phyloP scores from a whole-genome alignment of 2,113 vertebrate genomes.

The Rhizomys pruinosus region DNA sequence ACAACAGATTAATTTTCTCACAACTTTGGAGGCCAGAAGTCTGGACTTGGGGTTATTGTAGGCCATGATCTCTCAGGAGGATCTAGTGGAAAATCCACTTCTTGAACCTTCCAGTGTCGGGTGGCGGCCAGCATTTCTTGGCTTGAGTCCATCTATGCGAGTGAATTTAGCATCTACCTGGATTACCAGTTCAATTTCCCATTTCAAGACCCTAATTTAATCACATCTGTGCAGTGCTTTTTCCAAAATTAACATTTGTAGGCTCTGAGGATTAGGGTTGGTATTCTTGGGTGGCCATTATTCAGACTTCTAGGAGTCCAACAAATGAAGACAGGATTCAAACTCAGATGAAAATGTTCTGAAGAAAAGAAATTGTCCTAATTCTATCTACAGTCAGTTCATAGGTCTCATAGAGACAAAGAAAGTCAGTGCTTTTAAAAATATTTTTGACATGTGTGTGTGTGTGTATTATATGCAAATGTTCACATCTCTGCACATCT shows the following conservation, averaged over 20 bases:
- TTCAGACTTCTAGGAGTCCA: background rate
- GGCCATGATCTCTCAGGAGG: background rate
- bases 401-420: background rate
- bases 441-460: background rate
- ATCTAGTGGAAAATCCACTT: background rate
- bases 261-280: background rate
- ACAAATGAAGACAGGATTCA: background rate
- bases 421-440: background rate
- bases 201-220: background rate
- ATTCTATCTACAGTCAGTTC: background rate
- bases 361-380: background rate
- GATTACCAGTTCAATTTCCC: background rate
- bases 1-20: conserved; percentile 36
- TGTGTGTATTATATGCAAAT: background rate
- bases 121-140: background rate
- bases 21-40: background rate
- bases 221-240: background rate
- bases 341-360: background rate
- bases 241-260: background rate
- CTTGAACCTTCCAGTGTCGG: background rate
- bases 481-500: background rate
- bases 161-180: background rate
- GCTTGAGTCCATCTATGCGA: background rate
- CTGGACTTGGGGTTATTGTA: background rate
- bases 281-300: background rate